Evolutionary conservation across 2,113 vertebrate species (phyloP).

Genomic region (Aix galericulata): DNA sequence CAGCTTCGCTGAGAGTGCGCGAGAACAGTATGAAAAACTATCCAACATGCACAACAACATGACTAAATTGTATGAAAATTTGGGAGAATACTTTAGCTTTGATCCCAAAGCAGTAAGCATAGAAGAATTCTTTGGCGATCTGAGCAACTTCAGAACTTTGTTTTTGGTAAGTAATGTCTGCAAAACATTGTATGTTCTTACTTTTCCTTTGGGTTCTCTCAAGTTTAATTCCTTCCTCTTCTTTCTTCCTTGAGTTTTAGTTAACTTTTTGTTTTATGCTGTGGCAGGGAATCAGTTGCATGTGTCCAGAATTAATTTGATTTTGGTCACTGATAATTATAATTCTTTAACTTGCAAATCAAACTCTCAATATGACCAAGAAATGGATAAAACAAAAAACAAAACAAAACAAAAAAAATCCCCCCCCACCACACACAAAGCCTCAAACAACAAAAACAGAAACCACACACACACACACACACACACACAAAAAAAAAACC

Average conservation of each 20-base stretch:
- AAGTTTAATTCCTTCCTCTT: neutral
- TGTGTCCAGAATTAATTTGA: conserved; percentile 4
- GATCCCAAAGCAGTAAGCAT: conserved; percentile 87
- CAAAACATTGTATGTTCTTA: neutral
- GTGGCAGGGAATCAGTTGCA: neutral
- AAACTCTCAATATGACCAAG: neutral
- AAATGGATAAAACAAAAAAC: neutral
- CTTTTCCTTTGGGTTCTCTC: neutral
- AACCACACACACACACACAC: no score
- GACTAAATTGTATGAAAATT: conserved; percentile 91
- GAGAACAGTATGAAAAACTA: conserved; percentile 94
- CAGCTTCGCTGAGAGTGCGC: conserved; percentile 89
- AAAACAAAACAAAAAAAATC: neutral
- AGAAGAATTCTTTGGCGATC: conserved; percentile 95
- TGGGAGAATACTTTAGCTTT: conserved; percentile 92
- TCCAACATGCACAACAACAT: conserved; percentile 96
- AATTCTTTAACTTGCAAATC: neutral
- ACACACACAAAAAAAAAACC: no score
- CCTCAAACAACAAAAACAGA: no score
- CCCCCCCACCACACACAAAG: no score
- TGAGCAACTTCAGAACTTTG: conserved; percentile 88
- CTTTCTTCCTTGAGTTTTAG: neutral
- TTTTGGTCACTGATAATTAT: neutral
- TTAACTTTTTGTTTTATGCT: conserved; percentile 35
- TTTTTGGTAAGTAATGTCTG: conserved; percentile 89